Evolutionary conservation across 2,113 vertebrate species (phyloP).

Genomic region (Fukomys damarensis): DNA sequence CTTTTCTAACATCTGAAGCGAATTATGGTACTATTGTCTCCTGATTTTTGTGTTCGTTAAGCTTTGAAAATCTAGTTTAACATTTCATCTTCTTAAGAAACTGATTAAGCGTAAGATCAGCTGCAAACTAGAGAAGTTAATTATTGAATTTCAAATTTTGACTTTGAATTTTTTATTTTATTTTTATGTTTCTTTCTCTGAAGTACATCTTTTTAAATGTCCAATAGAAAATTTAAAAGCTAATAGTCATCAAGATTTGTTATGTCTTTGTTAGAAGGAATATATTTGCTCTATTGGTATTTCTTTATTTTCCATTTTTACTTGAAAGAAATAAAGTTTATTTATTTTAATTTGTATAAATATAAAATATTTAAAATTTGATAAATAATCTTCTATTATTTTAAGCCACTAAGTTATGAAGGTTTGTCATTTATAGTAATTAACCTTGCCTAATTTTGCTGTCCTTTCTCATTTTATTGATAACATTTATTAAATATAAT

Average conservation of each 20-base stretch:
- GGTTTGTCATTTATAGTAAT: background rate
- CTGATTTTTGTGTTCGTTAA: background rate
- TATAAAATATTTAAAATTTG: background rate
- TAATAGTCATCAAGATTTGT: background rate
- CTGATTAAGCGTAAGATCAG: background rate
- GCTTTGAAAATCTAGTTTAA: background rate
- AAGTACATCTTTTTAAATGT: background rate
- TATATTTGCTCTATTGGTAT: background rate
- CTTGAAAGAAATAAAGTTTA: background rate
- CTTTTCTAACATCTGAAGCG: background rate
- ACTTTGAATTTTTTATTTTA: slow-evolving; percentile 18
- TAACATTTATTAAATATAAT: background rate
- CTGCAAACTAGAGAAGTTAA: background rate
- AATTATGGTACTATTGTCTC: background rate
- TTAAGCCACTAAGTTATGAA: background rate
- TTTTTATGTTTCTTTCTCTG: background rate
- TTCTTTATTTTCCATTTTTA: background rate
- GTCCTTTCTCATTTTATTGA: background rate
- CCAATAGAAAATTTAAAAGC: background rate
- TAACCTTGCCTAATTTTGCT: background rate
- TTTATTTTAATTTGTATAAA: background rate
- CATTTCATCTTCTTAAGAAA: background rate
- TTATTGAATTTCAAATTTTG: background rate
- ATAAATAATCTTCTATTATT: background rate
- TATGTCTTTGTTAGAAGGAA: background rate